These are phyloP conservation scores for Alsophila aescularia DNA, from an alignment of 2,888 invertebrate species.

Conservation along the genomic window DNA sequence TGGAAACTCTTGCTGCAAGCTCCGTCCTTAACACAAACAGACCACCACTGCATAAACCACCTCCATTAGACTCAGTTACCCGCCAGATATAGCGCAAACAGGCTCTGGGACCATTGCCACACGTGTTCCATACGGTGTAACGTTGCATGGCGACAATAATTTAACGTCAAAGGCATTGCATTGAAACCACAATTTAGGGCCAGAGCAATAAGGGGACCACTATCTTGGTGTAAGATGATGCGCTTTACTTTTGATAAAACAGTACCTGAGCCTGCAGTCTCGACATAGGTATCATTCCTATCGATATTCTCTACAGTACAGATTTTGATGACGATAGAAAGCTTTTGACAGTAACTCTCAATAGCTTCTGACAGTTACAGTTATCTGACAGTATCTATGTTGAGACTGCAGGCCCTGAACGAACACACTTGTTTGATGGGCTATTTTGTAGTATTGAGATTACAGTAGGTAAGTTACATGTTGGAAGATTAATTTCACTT, in stretches of 20 bases:
- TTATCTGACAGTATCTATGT: too few species aligned
- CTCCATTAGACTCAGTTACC: slow-evolving; percentile 10
- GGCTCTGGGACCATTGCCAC: slow-evolving; percentile 67
- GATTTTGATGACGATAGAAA: too few species aligned
- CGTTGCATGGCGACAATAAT: slow-evolving; percentile 79
- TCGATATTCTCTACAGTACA: too few species aligned
- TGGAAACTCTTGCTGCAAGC: not conserved
- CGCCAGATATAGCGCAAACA: slow-evolving; percentile 50
- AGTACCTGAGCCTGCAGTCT: not conserved
- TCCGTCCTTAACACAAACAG: not conserved
- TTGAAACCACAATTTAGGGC: slow-evolving; percentile 84
- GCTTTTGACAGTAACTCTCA: too few species aligned
- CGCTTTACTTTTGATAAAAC: not conserved
- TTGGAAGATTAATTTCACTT: too few species aligned
- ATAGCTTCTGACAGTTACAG: too few species aligned
- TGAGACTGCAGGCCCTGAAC: too few species aligned
- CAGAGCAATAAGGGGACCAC: slow-evolving; percentile 80
- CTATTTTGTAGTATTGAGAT: too few species aligned
- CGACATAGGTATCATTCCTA: not conserved
- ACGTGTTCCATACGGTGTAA: slow-evolving; percentile 74
- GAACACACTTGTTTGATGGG: too few species aligned
- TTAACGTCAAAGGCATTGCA: slow-evolving; percentile 81
- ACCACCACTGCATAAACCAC: slow-evolving; percentile 3
- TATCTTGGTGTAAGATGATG: slow-evolving; percentile 43
- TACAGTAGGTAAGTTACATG: too few species aligned